A percentile compares a stretch with the other conserved stretches of the same genome.
Conservation (phyloP, 1,140 invertebrate genomes). For the Hesperophylax magnus region DNA sequence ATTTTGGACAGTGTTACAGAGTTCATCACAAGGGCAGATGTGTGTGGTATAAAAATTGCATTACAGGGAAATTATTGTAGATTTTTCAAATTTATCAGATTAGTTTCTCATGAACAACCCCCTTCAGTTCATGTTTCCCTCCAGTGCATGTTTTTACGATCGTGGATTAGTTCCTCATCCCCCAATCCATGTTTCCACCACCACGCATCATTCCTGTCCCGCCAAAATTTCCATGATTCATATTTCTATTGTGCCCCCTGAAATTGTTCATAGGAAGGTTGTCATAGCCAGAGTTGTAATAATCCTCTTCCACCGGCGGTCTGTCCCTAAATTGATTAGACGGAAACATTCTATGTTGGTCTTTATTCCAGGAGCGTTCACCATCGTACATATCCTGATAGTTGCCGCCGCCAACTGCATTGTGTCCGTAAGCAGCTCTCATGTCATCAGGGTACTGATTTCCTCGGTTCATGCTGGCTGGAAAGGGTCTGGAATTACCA, state of each 20-base stretch:
- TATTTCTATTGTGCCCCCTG: constrained; percentile 10
- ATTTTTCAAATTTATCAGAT: too few relatives aligned
- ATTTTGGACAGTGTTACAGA: too few relatives aligned
- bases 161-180: not conserved
- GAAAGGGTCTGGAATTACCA: not conserved
- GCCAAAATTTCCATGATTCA: not conserved
- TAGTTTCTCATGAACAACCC: too few relatives aligned
- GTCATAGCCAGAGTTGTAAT: not conserved
- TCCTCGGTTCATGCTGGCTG: not conserved
- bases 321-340: not conserved
- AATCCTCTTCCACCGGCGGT: not conserved
- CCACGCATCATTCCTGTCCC: not conserved
- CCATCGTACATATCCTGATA: not conserved
- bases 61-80: too few relatives aligned
- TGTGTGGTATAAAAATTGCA: too few relatives aligned
- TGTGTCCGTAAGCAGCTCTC: not conserved
- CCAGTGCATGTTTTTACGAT: too few relatives aligned
- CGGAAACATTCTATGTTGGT: constrained; percentile 1
- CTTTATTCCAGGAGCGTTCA: not conserved
- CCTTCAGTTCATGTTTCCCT: too few relatives aligned
- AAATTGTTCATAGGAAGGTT: not conserved
- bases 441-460: constrained; percentile 2
- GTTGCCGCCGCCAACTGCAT: not conserved
- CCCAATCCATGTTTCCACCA: not conserved
- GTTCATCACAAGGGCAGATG: too few relatives aligned